A percentile compares a stretch with the other conserved stretches of the same genome.
Evolutionary conservation across 2,888 invertebrate species (phyloP).

Genomic region (Dione vanillae): DNA sequence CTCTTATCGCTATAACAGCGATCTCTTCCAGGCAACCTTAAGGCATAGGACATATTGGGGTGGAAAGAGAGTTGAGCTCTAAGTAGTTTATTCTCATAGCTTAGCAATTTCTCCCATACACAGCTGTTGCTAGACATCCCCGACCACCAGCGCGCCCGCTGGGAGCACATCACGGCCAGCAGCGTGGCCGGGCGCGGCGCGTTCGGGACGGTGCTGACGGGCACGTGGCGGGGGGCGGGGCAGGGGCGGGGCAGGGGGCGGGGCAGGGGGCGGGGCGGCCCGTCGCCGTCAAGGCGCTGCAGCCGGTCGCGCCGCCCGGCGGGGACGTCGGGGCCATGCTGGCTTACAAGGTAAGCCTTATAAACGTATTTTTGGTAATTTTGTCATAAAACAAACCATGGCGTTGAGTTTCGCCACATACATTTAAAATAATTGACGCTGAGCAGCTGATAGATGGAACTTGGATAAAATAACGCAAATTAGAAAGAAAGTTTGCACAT

Average conservation of each 20-base stretch:
- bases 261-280: constrained; percentile 94
- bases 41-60: no score
- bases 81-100: no score
- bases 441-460: no score
- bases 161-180: constrained; percentile 91
- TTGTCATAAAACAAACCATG: no score
- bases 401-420: no score
- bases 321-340: constrained; percentile 40
- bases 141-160: constrained; percentile 90
- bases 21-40: no score
- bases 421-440: no score
- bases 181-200: constrained; percentile 96
- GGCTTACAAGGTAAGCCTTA: constrained; percentile 74
- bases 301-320: constrained; percentile 3
- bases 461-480: background rate
- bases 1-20: no score
- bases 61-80: no score
- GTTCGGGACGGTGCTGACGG: constrained; percentile 98
- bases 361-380: no score
- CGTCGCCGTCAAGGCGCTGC: constrained; percentile 56
- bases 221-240: constrained; percentile 83
- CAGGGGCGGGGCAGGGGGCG: constrained; percentile 72
- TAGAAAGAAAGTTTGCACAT: no score
- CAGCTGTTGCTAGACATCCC: constrained; percentile 95
- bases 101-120: background rate